Evolutionary conservation across 2,888 invertebrate genomes (phyloP).

Genomic region (Polia nebulosa): DNA sequence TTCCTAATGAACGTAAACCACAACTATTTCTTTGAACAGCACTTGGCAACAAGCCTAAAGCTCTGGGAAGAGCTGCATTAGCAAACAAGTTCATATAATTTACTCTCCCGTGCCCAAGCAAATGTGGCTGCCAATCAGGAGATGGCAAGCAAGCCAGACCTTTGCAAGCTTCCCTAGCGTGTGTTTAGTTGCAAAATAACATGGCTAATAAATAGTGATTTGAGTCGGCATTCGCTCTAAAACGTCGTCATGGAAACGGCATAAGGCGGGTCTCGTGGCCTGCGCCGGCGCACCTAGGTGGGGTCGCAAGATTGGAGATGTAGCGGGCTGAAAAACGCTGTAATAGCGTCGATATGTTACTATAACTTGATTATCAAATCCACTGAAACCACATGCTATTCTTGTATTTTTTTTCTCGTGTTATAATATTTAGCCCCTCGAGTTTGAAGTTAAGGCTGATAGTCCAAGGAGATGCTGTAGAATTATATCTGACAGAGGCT

Average conservation of each 20-base stretch:
- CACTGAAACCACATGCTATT: neutral
- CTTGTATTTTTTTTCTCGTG: neutral
- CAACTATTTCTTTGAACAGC: slow-evolving; percentile 11
- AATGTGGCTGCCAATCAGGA: slow-evolving; percentile 55
- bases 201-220: slow-evolving; percentile 85
- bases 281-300: slow-evolving; percentile 68
- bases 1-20: slow-evolving; percentile 26
- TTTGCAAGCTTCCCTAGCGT: slow-evolving; percentile 51
- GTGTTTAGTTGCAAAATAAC: slow-evolving; percentile 78
- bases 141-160: slow-evolving; percentile 60
- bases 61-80: slow-evolving; percentile 44
- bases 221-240: slow-evolving; percentile 77
- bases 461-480: neutral
- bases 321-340: slow-evolving; percentile 7
- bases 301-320: slow-evolving; percentile 30
- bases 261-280: slow-evolving; percentile 79
- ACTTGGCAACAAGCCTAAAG: slow-evolving; percentile 45
- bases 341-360: neutral
- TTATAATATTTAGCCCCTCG: neutral
- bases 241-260: slow-evolving; percentile 79
- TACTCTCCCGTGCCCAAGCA: slow-evolving; percentile 42
- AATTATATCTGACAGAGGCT: too few relatives aligned
- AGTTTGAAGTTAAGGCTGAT: neutral
- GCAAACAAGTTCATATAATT: slow-evolving; percentile 56
- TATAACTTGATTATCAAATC: neutral